Base-by-base conservation (phyloP, 2,797 vertebrate genomes). In the Acrocephalus scirpaceus region DNA sequence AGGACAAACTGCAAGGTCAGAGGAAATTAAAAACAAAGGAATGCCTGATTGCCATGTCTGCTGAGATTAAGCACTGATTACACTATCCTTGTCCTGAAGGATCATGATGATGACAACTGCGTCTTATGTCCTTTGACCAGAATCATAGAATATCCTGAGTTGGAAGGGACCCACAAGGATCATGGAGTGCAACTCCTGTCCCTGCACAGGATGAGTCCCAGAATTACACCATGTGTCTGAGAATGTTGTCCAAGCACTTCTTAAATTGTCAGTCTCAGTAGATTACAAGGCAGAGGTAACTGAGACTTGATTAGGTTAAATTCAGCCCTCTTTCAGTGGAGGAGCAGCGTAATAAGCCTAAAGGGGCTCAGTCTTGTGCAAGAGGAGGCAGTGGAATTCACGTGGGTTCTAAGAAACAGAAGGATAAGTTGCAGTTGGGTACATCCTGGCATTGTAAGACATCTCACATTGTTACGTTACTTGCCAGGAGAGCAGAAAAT, bases 401-500 rank as follows among this genome's bases (percentile, higher is more conserved):
- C 23, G 22, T 0, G 6, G 58, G 7, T 69, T 83, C 44, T 42
- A 26, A 48, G 56, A 10, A 22, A 18, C 0, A 29, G 29, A 80
- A 51, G 53, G 34, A 75, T 40, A 76, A 64, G 50, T 30, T 88
- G 47, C 50, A 47, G 48, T 12, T 89, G 50, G 70, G 47, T 74
- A 53, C 10, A 1, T 67, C 14, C 8, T 40, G 67, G 57, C 48
- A 26, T 56, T 50, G 29, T 70, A 36, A 36, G 44, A 18, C 56
- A 22, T 40, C 25, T 83, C 0, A 0, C 21, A 11, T 69, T 0
- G 0, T 76, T 61, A 29, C 0, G 1, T 57, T 75, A 19, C 1
- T 0, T 79, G 53, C 73, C 85, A 67, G 56, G 53, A 76, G 50
- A 79, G 64, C 1, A 2, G 74, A 93, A 95, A 93, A 76, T 60